Base-by-base conservation (phyloP, 1,140 invertebrate genomes). In the Branchinecta lindahli region DNA sequence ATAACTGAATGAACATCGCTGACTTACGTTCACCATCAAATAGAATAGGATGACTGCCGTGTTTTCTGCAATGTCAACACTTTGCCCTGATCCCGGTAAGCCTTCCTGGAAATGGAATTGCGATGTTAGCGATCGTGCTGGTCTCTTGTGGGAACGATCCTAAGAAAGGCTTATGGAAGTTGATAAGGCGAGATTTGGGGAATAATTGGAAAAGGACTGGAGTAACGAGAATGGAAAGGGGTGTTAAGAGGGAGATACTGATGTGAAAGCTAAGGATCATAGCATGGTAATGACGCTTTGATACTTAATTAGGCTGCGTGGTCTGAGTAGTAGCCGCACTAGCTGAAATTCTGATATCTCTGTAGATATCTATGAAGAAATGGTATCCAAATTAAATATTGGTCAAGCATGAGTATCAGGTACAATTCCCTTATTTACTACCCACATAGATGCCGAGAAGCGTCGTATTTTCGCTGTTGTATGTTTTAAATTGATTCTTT, bases 21-120 rank as follows among this genome's bases (percentile, higher is more conserved):
- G 52, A 61, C 52, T 61, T 61, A 61, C 52, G 52, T 61, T 61
- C 52, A 12, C 52, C 52, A 61, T 61, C 18, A 12, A 61, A 12
- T 61, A 61, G 18, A 20, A 61, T 61, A 61, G 52, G 52, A 61
- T 15, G 33, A 61, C 18, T 61, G 12, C 52, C 12, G 12, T 61
- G 52, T 61, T 61, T 61, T 61, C 12, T 61, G 52, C 52, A 61
- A 15, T 61, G 52, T 61, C 52, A 61, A 61, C 52, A 61, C 52
- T 61, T 61, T 61, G 18, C 18, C 12, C 12, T 12, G 18, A 61
- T 61, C 52, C 18, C 4, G 12, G 18, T 61, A 61, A 61, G 52
- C 52, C 52, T 61, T 20, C 52, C 52, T 61, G 18, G 52, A 61
- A 61, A 61, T 61, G 52, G 52, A 61, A 61, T 61, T 61, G 52